Percentiles rank a stretch among this genome's conserved stretches.
Evolutionary conservation across 2,113 vertebrate genomes (phyloP).

Genomic region (Formicarius rufipectus): DNA sequence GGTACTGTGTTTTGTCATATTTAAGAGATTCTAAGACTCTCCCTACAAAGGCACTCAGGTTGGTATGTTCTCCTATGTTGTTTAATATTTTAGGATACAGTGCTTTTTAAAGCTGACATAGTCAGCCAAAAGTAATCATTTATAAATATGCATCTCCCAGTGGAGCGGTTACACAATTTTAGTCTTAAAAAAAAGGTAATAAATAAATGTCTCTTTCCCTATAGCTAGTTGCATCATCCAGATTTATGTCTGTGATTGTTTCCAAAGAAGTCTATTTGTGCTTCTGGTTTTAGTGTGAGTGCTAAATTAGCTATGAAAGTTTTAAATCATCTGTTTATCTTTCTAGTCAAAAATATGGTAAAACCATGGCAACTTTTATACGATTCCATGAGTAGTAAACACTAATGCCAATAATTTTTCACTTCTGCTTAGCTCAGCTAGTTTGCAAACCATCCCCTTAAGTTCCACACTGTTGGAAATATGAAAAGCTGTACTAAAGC

Average conservation of each 20-base stretch:
- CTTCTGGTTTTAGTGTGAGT: background rate
- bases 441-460: background rate
- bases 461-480: background rate
- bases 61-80: background rate
- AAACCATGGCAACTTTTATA: background rate
- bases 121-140: background rate
- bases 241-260: background rate
- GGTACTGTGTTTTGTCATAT: background rate
- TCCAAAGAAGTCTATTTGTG: background rate
- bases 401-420: background rate
- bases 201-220: background rate
- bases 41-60: background rate
- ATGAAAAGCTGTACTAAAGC: background rate
- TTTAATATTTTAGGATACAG: conserved; percentile 20
- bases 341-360: background rate
- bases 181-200: background rate
- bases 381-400: background rate
- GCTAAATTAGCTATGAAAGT: background rate
- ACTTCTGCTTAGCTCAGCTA: background rate
- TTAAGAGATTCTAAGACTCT: background rate
- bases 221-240: background rate
- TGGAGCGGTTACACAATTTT: background rate
- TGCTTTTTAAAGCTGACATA: background rate
- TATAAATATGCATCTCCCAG: background rate
- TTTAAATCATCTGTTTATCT: background rate